Percentiles rank a stretch among this genome's conserved stretches.
Evolutionary conservation across 2,888 invertebrate species (phyloP).

Genomic region (Caenorhabditis sp.): DNA sequence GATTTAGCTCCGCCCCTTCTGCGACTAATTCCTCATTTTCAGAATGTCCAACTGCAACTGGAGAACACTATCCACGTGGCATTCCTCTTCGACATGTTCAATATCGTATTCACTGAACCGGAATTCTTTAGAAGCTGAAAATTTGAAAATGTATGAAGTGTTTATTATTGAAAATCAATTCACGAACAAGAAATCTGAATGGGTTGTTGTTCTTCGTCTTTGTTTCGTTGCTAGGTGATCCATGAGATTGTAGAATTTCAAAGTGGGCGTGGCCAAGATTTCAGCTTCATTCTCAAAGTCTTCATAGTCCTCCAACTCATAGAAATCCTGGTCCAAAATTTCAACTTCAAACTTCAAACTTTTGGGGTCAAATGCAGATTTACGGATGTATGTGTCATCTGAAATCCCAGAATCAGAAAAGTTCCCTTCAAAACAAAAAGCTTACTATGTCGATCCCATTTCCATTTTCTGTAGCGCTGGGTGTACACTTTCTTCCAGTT

Average conservation of each 20-base stretch:
- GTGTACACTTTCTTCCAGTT: slow-evolving; percentile 15
- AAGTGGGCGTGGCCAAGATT: not conserved
- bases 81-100: slow-evolving; percentile 61
- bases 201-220: not conserved
- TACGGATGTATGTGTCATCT: not conserved
- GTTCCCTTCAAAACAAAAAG: not conserved
- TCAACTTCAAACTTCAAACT: not conserved
- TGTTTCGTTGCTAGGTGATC: not conserved
- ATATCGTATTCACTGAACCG: slow-evolving; percentile 57
- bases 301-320: not conserved
- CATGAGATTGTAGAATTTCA: slow-evolving; percentile 6
- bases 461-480: not conserved
- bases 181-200: too few species aligned
- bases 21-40: too few species aligned
- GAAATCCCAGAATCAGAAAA: not conserved
- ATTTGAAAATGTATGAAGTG: not conserved
- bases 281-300: not conserved
- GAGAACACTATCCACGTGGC: slow-evolving; percentile 58
- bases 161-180: too few species aligned
- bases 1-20: too few species aligned
- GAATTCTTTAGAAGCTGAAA: slow-evolving; percentile 50
- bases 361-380: slow-evolving; percentile 1
- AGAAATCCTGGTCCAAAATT: too few species aligned
- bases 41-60: slow-evolving; percentile 50
- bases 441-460: slow-evolving; percentile 13